Evolutionary conservation across 2,113 vertebrate species (phyloP), one percentile per base, ranked within the genome.

Genomic region (Balaeniceps rex): DNA sequence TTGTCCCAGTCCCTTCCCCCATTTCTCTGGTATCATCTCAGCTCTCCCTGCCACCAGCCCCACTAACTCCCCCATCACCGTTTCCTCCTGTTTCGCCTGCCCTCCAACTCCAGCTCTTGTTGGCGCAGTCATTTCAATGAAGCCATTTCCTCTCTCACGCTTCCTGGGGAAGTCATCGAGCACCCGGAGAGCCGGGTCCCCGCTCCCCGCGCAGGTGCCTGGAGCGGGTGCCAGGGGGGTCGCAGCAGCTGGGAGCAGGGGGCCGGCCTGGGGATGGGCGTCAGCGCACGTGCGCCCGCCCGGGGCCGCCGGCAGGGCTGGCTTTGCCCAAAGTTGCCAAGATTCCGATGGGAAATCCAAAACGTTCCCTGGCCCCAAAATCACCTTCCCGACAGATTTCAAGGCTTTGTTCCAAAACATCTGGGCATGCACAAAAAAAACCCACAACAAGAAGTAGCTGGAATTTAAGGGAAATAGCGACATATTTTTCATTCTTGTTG

Each of bases 361-460:
- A 88, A 83, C 1, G 1, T 58, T 91, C 65, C 4, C 1, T 64
- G 72, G 54, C 63, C 79, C 17, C 54, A 47, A 36, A 91, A 85
- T 77, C 25, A 65, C 63, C 87, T 93, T 94, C 70, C 82, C 10
- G 3, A 40, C 36, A 90, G 82, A 79, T 31, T 29, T 68, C 34
- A 66, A 38, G 63, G 82, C 84, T 96, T 96, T 94, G 84, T 96
- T 94, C 44, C 12, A 49, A 94, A 96, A 89, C 78, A 80, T 76
- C 66, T 88, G 93, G 52, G 49, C 17, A 60, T 0, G 0, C 57
- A 69, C 3, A 19, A 54, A 25, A 63, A 33, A 70, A 69, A 22
- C 4, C 2, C 14, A 7, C 54, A 57, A 72, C 36, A 47, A 68
- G 8, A 89, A 51, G 40, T 77, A 61, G 54, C 25, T 90, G 84